phyloP scores from a whole-genome alignment of 2,113 vertebrate genomes.

The Rattus norvegicus region GRCr8 NC_086030.1:14456001-14456500 shows the following conservation, averaged over 20 bases:
- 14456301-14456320: neutral
- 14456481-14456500: neutral
- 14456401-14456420: neutral
- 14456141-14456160: neutral
- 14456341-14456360: neutral
- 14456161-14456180: neutral
- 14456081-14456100: neutral
- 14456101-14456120: neutral
- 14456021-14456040: neutral
- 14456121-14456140: constrained; percentile 29
- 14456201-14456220: neutral
- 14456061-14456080: too few relatives aligned
- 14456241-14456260: neutral
- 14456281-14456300: neutral
- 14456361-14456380: neutral
- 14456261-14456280: neutral
- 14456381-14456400: neutral
- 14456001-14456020: neutral
- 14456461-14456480: neutral
- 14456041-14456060: neutral
- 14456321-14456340: neutral
- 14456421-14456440: neutral
- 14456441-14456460: neutral
- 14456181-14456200: neutral
- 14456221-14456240: neutral